phyloP scores from a whole-genome alignment of 2,797 vertebrate species.

The Coregonus ussuriensis region DNA sequence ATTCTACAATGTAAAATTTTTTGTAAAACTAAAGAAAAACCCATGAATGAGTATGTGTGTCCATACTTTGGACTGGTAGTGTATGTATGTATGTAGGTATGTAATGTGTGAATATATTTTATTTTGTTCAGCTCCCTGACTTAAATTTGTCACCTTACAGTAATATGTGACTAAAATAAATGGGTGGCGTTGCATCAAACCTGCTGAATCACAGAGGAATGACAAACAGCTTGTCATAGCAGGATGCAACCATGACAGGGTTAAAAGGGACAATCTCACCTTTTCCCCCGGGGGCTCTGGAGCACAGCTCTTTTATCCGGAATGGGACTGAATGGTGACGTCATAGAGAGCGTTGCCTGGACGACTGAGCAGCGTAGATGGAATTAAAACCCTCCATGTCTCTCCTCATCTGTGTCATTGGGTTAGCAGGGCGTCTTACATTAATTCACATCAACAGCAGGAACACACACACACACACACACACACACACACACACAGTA shows the following conservation, averaged over 20 bases:
- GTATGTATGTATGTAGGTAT: too few species aligned
- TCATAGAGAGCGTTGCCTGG: slow-evolving; percentile 29
- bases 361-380: slow-evolving; percentile 24
- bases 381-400: slow-evolving; percentile 13
- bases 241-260: not conserved
- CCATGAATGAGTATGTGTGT: too few species aligned
- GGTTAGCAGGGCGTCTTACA: slow-evolving; percentile 11
- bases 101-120: too few species aligned
- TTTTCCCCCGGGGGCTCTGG: not conserved
- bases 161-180: not conserved
- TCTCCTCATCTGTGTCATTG: slow-evolving; percentile 3
- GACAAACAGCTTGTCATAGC: not conserved
- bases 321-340: slow-evolving; percentile 21
- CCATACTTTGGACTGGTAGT: too few species aligned
- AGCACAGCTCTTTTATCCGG: slow-evolving; percentile 12
- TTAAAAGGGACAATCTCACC: not conserved
- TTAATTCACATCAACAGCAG: not conserved
- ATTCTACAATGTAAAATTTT: too few species aligned
- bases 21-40: too few species aligned
- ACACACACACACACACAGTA: not conserved
- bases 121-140: too few species aligned
- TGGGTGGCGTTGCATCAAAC: not conserved
- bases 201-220: not conserved
- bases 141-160: too few species aligned
- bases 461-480: not conserved